Evolutionary conservation across 2,888 invertebrate species (phyloP).

Genomic region (Heliconius erato): DNA sequence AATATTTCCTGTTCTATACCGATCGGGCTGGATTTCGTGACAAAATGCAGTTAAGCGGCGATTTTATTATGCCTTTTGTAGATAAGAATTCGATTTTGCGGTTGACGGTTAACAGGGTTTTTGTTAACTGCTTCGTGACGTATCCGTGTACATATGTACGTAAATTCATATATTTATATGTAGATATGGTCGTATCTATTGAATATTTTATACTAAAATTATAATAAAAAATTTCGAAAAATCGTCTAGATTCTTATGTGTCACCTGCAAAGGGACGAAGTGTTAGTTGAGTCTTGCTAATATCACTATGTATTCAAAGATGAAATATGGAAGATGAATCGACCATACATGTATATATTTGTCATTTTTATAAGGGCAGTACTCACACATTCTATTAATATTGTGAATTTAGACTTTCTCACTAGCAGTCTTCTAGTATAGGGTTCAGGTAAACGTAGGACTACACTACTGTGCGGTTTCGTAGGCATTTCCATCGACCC

Average conservation of each 20-base stretch:
- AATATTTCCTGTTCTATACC: constrained; percentile 50
- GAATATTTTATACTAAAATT: neutral
- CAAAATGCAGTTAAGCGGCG: constrained; percentile 62
- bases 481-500: too few relatives aligned
- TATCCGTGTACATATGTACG: neutral
- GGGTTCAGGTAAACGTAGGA: too few relatives aligned
- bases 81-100: constrained; percentile 59
- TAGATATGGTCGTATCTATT: neutral
- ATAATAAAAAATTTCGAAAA: neutral
- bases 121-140: constrained; percentile 7
- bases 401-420: too few relatives aligned
- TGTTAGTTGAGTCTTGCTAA: too few relatives aligned
- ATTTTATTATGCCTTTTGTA: constrained; percentile 64
- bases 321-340: neutral
- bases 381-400: too few relatives aligned
- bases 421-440: too few relatives aligned
- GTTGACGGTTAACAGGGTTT: constrained; percentile 36
- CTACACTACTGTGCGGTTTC: too few relatives aligned
- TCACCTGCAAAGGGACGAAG: neutral
- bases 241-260: neutral
- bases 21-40: constrained; percentile 68
- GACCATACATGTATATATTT: too few relatives aligned
- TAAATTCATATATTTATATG: neutral
- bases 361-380: too few relatives aligned
- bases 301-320: neutral